Evolutionary conservation across 2,888 invertebrate genomes (phyloP).

Genomic region (Xestoiulus laeticollis): DNA sequence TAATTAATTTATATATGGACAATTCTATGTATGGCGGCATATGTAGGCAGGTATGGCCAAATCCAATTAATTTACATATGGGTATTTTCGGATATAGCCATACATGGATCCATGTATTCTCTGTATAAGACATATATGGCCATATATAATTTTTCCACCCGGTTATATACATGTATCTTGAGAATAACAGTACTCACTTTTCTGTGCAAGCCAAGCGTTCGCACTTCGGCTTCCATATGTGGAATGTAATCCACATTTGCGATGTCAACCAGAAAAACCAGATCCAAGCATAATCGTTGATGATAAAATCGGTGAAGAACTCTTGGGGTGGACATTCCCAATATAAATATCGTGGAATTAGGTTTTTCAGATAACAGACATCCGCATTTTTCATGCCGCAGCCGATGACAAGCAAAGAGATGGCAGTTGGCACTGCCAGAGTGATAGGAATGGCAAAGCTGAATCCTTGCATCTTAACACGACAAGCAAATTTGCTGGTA

Average conservation of each 20-base stretch:
- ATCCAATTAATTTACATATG: no score
- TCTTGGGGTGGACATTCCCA: constrained; percentile 77
- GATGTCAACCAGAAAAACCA: constrained; percentile 61
- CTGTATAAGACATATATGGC: no score
- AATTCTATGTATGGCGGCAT: no score
- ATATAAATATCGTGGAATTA: constrained; percentile 64
- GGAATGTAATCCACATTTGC: constrained; percentile 61
- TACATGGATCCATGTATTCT: no score
- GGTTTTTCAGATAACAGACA: constrained; percentile 59
- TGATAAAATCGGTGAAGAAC: constrained; percentile 82
- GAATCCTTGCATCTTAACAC: constrained; percentile 66
- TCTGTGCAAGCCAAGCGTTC: constrained; percentile 62
- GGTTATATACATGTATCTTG: no score
- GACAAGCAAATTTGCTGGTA: constrained; percentile 68
- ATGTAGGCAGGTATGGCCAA: no score
- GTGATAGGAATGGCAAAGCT: constrained; percentile 66
- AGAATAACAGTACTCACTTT: constrained; percentile 59
- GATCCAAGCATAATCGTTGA: constrained; percentile 65
- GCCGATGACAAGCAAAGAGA: constrained; percentile 59
- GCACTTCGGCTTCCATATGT: constrained; percentile 62
- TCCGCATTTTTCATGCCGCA: constrained; percentile 60
- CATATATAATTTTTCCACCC: no score
- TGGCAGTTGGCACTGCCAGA: constrained; percentile 63
- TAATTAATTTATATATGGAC: no score
- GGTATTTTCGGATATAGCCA: no score